A percentile compares a stretch with the other conserved stretches of the same genome.
Conservation (phyloP, 1,140 invertebrate genomes). For the Drosophila kepulauana region DNA sequence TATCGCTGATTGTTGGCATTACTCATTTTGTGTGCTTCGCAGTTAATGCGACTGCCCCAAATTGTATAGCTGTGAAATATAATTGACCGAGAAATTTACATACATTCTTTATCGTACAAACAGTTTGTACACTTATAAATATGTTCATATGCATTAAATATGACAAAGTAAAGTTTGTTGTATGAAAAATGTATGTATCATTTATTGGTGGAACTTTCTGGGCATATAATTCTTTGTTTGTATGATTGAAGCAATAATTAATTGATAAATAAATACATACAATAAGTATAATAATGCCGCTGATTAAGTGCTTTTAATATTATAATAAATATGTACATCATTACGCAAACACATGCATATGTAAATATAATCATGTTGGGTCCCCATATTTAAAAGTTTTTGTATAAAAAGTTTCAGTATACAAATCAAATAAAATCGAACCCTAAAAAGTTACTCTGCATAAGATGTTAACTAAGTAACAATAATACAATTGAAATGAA, state of each 20-base stretch:
- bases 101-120: constrained; percentile 2
- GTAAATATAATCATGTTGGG: not conserved
- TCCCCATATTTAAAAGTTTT: constrained; percentile 53
- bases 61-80: constrained; percentile 29
- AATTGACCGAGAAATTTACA: constrained; percentile 41
- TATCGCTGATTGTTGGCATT: constrained; percentile 40
- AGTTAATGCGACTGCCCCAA: constrained; percentile 19
- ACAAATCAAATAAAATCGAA: constrained; percentile 14
- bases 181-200: constrained; percentile 63
- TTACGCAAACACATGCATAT: not conserved
- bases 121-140: not conserved
- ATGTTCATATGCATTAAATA: constrained; percentile 25
- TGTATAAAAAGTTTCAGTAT: constrained; percentile 6
- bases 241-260: constrained; percentile 49
- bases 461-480: constrained; percentile 44
- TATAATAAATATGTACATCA: not conserved
- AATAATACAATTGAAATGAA: constrained; percentile 53
- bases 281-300: constrained; percentile 28
- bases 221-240: constrained; percentile 34
- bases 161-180: constrained; percentile 25
- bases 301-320: constrained; percentile 4
- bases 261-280: constrained; percentile 50
- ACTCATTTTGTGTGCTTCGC: constrained; percentile 45
- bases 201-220: constrained; percentile 40
- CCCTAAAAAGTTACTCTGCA: not conserved